Conservation (phyloP, 1,140 invertebrate genomes). For the Drosophila pseudoobscura region DNA sequence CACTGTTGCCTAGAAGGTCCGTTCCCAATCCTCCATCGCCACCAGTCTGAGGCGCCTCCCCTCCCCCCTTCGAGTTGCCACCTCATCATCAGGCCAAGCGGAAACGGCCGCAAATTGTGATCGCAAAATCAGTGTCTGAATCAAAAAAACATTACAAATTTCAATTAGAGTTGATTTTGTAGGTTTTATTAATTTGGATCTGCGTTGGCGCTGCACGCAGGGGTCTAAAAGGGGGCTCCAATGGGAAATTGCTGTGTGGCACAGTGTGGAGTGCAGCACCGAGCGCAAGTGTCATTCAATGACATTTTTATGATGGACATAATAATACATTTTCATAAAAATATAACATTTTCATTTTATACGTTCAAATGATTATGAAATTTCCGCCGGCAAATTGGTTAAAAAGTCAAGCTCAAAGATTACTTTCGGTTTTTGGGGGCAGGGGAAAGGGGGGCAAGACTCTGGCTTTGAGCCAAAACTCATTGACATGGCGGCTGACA, state of each 20-base stretch:
- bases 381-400: conserved; percentile 66
- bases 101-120: conserved; percentile 69
- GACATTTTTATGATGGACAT: conserved; percentile 73
- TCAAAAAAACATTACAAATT: conserved; percentile 32
- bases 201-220: conserved; percentile 21
- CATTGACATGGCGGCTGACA: conserved; percentile 72
- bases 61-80: background rate
- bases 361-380: conserved; percentile 63
- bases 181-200: conserved; percentile 41
- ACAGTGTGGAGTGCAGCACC: conserved; percentile 15
- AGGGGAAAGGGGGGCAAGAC: conserved; percentile 10
- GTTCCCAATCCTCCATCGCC: background rate
- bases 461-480: conserved; percentile 34
- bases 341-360: conserved; percentile 76
- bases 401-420: conserved; percentile 3
- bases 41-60: background rate
- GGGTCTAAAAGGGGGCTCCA: background rate
- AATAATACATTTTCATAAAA: conserved; percentile 74
- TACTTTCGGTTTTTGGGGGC: background rate
- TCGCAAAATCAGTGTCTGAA: conserved; percentile 9
- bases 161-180: conserved; percentile 46
- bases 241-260: conserved; percentile 45
- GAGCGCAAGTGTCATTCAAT: conserved; percentile 71
- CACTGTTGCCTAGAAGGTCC: conserved; percentile 40
- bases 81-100: conserved; percentile 29